Conservation (phyloP, 2,797 vertebrate genomes). For the Eospalax fontanierii region DNA sequence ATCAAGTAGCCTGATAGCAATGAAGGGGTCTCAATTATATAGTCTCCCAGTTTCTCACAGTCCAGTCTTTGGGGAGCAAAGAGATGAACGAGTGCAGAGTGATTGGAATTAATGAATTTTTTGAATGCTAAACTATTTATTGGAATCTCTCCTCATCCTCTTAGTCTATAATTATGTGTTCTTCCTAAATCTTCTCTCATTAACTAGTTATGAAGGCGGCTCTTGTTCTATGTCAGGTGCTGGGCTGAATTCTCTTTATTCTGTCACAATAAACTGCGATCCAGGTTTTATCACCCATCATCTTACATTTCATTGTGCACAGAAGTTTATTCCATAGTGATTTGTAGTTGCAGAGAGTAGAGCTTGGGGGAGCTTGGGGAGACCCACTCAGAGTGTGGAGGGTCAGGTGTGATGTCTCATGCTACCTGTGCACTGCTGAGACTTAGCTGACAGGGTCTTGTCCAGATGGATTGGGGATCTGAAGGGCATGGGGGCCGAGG, state of each 20-base stretch:
- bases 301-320: conserved; percentile 12
- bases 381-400: not conserved
- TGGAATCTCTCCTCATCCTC: not conserved
- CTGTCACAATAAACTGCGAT: not conserved
- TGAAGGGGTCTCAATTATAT: not conserved
- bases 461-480: not conserved
- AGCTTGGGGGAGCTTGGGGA: not conserved
- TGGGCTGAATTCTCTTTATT: conserved; percentile 20
- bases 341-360: conserved; percentile 16
- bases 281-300: conserved; percentile 11
- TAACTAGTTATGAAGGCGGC: conserved; percentile 28
- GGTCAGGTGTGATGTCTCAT: not conserved
- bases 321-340: not conserved
- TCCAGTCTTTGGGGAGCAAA: not conserved
- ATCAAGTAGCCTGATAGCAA: not conserved
- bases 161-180: conserved; percentile 60
- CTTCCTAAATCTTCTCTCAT: conserved; percentile 24
- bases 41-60: not conserved
- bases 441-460: not conserved
- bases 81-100: not conserved
- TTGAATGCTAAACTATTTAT: conserved; percentile 34
- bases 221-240: not conserved
- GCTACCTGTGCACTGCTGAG: not conserved
- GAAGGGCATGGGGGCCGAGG: not conserved
- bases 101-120: not conserved